phyloP scores from a whole-genome alignment of 2,113 vertebrate species.

The Dasyornis broadbenti region DNA sequence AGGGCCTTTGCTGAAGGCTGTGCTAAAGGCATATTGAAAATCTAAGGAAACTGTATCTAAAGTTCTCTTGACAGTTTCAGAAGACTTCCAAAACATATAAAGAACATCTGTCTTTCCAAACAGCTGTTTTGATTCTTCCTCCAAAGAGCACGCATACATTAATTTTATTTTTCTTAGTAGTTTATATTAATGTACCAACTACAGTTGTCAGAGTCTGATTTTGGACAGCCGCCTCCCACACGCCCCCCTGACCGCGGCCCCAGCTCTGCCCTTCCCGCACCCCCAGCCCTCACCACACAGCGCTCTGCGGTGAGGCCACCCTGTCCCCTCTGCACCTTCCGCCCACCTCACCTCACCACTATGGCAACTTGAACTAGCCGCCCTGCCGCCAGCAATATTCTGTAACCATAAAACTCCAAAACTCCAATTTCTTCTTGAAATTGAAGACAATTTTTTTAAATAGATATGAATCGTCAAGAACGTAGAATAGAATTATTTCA shows the following conservation, averaged over 20 bases:
- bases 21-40: not conserved
- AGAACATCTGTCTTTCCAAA: not conserved
- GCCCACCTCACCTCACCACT: slow-evolving; percentile 53
- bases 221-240: not conserved
- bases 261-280: not conserved
- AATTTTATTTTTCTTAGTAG: not conserved
- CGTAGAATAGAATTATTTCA: not conserved
- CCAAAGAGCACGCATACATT: not conserved
- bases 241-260: too few relatives aligned
- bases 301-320: not conserved
- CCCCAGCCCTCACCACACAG: not conserved
- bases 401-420: not conserved
- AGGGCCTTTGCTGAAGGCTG: not conserved
- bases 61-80: not conserved
- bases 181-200: not conserved
- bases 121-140: not conserved
- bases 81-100: not conserved
- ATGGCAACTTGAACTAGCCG: slow-evolving; percentile 95
- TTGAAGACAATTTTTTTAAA: not conserved
- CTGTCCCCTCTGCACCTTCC: not conserved
- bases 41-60: not conserved
- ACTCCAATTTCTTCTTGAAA: not conserved
- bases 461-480: not conserved
- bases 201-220: not conserved
- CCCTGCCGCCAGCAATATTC: slow-evolving; percentile 59